Base-by-base conservation (phyloP, 2,888 invertebrate genomes). In the Napeogenes sylphis region DNA sequence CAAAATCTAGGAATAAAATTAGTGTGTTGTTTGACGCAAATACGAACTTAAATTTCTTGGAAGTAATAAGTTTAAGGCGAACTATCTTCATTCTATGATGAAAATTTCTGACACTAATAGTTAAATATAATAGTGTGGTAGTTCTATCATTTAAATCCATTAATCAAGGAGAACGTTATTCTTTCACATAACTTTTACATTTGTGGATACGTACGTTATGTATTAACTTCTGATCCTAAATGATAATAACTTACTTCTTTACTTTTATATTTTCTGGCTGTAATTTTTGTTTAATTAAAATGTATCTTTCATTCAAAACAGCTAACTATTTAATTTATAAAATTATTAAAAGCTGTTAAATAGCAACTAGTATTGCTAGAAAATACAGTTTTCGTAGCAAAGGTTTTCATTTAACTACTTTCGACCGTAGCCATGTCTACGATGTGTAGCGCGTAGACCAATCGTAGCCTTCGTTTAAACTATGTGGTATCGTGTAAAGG, bases 401-500 rank as follows among this genome's bases (percentile, higher is more conserved):
- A 75, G 76, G 77, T 78, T 82, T 82, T 77, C 77, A 72, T 73
- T 63, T 64, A 67, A 66, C 71, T 71, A 75, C 80, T 81, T 78
- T 78, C 80, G 59, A 64, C 65, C 68, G 68, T 68, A 68, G 68
- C 61, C 59, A 59, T 63, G 69, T 70, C 79, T 80, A 80, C 84
- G 82, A 46, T 62, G 14, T 77, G 85, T 85, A 85, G 84, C 82
- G 76, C 84, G 84, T 84, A 83, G 84, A 73, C 71, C 64, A 38
- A 56, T 57, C 81, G 85, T 87, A 86, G 85, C 82, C 71, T 67
- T 79, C 81, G 21, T 30, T 51, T 51, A 51, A 58, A 33, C 45
- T 51, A 51, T 51, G 51, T 47, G 47, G 6, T 51, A 51, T 51
- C 30, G 51, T 51, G 10, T 30, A 30, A 51, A 51, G 21, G 3